phyloP scores from a whole-genome alignment of 2,888 invertebrate genomes.

The Bombylius major region DNA sequence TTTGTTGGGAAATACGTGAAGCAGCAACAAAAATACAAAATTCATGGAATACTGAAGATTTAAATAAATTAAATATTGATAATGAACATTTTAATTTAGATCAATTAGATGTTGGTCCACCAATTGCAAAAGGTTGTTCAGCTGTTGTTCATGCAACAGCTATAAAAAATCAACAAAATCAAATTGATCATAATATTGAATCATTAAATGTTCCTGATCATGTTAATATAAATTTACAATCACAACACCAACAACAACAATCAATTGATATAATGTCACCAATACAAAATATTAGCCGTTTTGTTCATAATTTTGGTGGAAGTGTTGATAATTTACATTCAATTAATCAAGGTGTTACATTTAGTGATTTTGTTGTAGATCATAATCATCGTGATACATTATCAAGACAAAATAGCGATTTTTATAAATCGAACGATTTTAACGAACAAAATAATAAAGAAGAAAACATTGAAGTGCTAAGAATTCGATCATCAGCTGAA shows the following conservation, averaged over 20 bases:
- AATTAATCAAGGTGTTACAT: conserved; percentile 24
- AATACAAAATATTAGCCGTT: conserved; percentile 32
- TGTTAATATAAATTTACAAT: not conserved
- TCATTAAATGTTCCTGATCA: not conserved
- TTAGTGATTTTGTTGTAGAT: conserved; percentile 22
- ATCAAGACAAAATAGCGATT: too few relatives aligned
- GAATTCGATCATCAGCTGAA: not conserved
- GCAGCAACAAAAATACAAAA: conserved; percentile 32
- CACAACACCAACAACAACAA: not conserved
- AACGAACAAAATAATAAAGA: too few relatives aligned
- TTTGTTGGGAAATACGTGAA: conserved; percentile 64
- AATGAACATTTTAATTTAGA: conserved; percentile 41
- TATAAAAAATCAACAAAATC: conserved; percentile 27
- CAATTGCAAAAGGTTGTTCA: conserved; percentile 68
- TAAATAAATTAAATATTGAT: conserved; percentile 13
- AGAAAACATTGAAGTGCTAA: too few relatives aligned
- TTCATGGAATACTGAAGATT: conserved; percentile 29
- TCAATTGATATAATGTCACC: conserved; percentile 28
- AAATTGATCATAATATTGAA: conserved; percentile 8
- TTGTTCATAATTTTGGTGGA: conserved; percentile 34
- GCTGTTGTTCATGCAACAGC: conserved; percentile 67
- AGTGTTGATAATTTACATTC: conserved; percentile 31
- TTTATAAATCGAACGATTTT: too few relatives aligned
- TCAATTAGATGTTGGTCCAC: conserved; percentile 52
- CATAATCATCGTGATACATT: too few relatives aligned